phyloP scores from a whole-genome alignment of 1,140 invertebrate species.

The Thalassaphorura encarpata region DNA sequence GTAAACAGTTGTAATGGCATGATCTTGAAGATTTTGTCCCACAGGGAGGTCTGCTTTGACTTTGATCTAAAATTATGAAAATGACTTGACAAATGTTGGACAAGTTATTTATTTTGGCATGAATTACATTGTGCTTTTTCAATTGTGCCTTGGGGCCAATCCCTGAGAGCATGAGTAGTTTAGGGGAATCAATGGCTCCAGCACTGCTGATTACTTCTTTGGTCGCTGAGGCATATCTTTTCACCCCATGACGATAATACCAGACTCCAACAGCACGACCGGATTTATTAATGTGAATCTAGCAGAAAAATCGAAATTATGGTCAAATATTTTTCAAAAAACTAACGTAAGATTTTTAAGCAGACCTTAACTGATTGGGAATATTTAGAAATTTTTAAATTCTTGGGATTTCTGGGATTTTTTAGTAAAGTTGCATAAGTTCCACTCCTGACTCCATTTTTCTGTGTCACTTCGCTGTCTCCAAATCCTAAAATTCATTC shows the following conservation, averaged over 20 bases:
- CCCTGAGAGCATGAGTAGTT: constrained; percentile 14
- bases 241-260: constrained; percentile 2
- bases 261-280: constrained; percentile 6
- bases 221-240: constrained; percentile 1
- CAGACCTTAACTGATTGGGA: constrained; percentile 12
- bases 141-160: constrained; percentile 5
- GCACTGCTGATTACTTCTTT: constrained; percentile 10
- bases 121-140: too few species aligned
- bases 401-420: not conserved
- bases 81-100: too few species aligned
- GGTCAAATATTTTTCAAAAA: not conserved
- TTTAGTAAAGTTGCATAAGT: constrained; percentile 19
- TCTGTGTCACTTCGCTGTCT: constrained; percentile 6
- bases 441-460: constrained; percentile 11
- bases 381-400: constrained; percentile 20
- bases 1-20: constrained; percentile 31
- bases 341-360: not conserved
- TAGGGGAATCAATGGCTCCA: constrained; percentile 6
- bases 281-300: constrained; percentile 8
- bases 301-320: not conserved
- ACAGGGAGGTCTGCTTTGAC: constrained; percentile 11
- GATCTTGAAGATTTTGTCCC: constrained; percentile 43
- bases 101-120: too few species aligned
- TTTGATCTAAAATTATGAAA: constrained; percentile 13
- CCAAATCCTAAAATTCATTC: constrained; percentile 12